Percentiles rank a stretch among this genome's conserved stretches.
phyloP scores from a whole-genome alignment of 2,888 invertebrate genomes.

The Sacculina carcini region DNA sequence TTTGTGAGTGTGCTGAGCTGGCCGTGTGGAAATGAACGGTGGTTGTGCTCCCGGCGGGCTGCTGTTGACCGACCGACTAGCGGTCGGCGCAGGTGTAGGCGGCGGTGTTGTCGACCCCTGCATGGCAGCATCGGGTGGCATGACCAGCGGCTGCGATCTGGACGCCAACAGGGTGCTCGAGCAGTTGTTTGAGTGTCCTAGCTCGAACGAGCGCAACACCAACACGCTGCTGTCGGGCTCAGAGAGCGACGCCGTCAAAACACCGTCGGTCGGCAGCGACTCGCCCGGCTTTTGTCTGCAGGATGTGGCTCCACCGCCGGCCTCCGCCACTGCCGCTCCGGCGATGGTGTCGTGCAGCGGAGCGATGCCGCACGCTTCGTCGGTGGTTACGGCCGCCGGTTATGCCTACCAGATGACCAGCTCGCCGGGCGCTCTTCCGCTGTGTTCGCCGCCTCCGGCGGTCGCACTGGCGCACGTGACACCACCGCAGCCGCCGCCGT shows the following conservation, averaged over 20 bases:
- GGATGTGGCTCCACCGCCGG: background rate
- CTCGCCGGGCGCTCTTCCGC: background rate
- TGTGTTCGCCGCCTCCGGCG: background rate
- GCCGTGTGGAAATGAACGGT: no score
- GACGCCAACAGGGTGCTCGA: background rate
- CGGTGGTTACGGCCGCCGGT: no score
- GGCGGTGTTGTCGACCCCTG: no score
- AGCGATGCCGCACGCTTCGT: background rate
- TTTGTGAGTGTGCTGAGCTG: no score
- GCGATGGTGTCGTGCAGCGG: background rate
- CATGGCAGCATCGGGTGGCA: no score
- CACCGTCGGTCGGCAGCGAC: background rate
- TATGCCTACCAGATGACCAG: no score
- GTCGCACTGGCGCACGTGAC: background rate
- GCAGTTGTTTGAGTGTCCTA: background rate
- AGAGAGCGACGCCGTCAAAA: constrained; percentile 1
- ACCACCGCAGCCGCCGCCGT: background rate
- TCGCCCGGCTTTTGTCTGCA: background rate
- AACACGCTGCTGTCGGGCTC: constrained; percentile 1
- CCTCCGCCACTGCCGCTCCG: no score
- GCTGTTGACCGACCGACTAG: no score
- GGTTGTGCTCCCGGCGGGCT: no score
- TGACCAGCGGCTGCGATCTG: no score
- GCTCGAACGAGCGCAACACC: constrained; percentile 3
- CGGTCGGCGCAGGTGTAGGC: no score